Conservation (phyloP, 2,113 vertebrate species). For the Puma concolor region DNA sequence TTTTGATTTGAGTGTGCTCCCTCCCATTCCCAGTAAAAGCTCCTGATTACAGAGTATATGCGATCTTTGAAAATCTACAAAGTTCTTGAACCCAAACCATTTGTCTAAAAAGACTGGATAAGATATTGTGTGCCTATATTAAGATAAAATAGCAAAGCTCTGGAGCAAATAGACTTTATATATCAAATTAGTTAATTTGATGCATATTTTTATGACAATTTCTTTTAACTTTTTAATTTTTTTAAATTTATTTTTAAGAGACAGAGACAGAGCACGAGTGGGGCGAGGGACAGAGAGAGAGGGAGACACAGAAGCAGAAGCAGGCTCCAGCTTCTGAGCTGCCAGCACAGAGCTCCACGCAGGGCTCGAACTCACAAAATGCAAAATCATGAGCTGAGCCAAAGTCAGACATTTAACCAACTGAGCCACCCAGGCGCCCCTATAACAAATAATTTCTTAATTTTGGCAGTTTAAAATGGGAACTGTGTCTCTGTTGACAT, state of each 20-base stretch:
- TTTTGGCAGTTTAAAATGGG: not conserved
- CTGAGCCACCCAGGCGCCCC: too few relatives aligned
- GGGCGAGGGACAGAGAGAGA: too few relatives aligned
- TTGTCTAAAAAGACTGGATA: not conserved
- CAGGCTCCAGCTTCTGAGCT: too few relatives aligned
- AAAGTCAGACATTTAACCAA: too few relatives aligned
- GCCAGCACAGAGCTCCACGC: too few relatives aligned
- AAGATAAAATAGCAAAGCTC: not conserved
- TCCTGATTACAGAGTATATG: not conserved
- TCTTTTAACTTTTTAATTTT: too few relatives aligned
- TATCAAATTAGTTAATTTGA: not conserved
- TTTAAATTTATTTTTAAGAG: too few relatives aligned
- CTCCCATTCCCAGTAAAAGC: not conserved
- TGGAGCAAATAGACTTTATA: not conserved
- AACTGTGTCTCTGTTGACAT: not conserved
- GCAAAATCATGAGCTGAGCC: too few relatives aligned
- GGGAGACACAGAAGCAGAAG: too few relatives aligned
- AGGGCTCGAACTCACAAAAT: too few relatives aligned
- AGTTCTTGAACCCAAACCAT: not conserved
- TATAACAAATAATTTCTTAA: not conserved
- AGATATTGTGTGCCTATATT: not conserved
- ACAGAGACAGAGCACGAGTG: too few relatives aligned
- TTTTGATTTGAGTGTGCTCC: not conserved
- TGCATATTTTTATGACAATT: not conserved
- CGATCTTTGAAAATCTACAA: not conserved